Evolutionary conservation across 1,140 invertebrate genomes (phyloP), one percentile per base, ranked within the genome.

Genomic region (Euura saliciscinereae): DNA sequence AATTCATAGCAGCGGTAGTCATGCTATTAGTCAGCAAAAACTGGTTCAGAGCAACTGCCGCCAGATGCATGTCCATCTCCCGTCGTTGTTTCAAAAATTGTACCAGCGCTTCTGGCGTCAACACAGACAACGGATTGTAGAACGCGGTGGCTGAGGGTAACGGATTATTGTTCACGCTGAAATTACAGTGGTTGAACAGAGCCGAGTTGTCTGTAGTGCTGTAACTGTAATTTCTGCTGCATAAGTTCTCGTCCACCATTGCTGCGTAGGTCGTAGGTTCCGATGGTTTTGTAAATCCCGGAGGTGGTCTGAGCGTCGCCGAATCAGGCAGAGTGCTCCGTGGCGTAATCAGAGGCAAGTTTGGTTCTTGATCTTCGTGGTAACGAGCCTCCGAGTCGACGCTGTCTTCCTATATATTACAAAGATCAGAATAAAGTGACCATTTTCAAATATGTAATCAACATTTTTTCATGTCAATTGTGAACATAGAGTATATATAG

Each of bases 371-470:
- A n/a, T 59, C 51, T 11, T 59, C 51, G 10, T 11, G 5, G 51
- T 59, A 59, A 11, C 8, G 13, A 59, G 8, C 13, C 51, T 59
- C 51, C 51, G 6, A 59, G 51, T 8, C 51, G 13, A 59, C 6
- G 51, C 8, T 59, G 3, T 59, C 51, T n/a, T 4, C 51, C 51
- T 59, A 59, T 59, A 59, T 28, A 28, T 59, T 59, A 59, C 51
- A 59, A 59, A 59, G 51, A 73, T 75, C 68, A 75, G 64, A 28
- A 73, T 74, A 66, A 59, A n/a, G 42, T 51, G 28, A 67, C 28
- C 6, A 66, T 46, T 66, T 44, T 28, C 65, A 72, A 45, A 6
- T 59, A 59, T 28, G 28, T 59, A n/a, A 59, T n/a, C 28, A 28
- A 59, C 3, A 59, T n/a, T 28, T 28, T 28, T 59, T 59, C 10